Percentiles rank a stretch among this genome's conserved stretches.
phyloP scores from a whole-genome alignment of 2,113 vertebrate genomes.

The Lagopus leucura region DNA sequence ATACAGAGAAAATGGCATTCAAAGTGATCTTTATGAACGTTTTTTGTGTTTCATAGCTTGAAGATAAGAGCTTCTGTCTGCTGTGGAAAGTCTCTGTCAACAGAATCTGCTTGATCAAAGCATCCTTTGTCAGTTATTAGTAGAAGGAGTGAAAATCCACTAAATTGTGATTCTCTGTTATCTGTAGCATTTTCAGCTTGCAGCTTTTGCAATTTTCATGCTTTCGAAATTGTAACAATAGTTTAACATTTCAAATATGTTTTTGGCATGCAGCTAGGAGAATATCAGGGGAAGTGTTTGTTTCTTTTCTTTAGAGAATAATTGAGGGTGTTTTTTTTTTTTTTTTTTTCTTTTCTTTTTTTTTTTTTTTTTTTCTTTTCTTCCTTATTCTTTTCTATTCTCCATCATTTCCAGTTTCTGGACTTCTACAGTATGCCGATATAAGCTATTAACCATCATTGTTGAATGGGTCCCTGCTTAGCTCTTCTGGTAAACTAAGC shows the following conservation, averaged over 20 bases:
- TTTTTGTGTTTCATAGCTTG: conserved; percentile 75
- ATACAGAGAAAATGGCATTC: conserved; percentile 71
- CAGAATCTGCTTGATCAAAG: conserved; percentile 79
- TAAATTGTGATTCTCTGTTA: conserved; percentile 71
- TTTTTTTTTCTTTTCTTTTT: background rate
- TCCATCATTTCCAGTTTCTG: conserved; percentile 25
- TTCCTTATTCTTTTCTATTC: background rate
- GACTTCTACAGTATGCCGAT: background rate
- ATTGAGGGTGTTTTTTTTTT: background rate
- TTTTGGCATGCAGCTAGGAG: conserved; percentile 20
- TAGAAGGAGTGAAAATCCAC: conserved; percentile 70
- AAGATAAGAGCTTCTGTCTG: conserved; percentile 76
- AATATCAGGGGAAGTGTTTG: conserved; percentile 6
- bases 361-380: background rate
- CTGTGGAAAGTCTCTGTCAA: conserved; percentile 71
- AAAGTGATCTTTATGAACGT: conserved; percentile 72
- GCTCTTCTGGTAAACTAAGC: background rate
- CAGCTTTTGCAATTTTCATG: conserved; percentile 74
- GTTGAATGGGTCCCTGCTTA: background rate
- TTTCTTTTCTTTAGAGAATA: conserved; percentile 33
- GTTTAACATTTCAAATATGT: conserved; percentile 65
- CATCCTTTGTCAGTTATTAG: conserved; percentile 75
- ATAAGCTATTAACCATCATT: background rate
- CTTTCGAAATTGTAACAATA: conserved; percentile 73
- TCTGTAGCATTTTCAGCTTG: conserved; percentile 70